A percentile compares a stretch with the other conserved stretches of the same genome.
Conservation (phyloP, 2,888 invertebrate genomes). For the Hecatera dysodea region DNA sequence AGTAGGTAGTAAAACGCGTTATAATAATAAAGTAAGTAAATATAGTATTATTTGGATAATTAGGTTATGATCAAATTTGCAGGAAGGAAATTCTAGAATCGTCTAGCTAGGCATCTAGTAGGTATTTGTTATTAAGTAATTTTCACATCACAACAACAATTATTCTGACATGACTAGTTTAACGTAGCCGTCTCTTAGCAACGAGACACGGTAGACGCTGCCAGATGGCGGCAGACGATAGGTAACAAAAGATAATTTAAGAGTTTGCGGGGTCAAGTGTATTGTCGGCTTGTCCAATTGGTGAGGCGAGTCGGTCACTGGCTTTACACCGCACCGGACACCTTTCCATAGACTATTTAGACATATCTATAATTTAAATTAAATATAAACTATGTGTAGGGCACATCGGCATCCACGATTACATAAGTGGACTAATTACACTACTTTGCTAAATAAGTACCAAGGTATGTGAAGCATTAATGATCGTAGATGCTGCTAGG, state of each 20-base stretch:
- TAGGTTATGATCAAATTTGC: background rate
- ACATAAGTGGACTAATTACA: conserved; percentile 25
- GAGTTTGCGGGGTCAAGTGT: conserved; percentile 87
- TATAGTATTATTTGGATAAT: background rate
- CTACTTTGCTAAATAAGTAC: conserved; percentile 16
- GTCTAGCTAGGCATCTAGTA: background rate
- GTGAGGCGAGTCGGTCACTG: conserved; percentile 85
- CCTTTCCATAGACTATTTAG: conserved; percentile 64
- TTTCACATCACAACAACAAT: conserved; percentile 5
- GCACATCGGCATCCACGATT: conserved; percentile 8
- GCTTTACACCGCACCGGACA: conserved; percentile 74
- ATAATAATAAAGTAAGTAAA: background rate
- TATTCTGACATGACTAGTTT: conserved; percentile 4
- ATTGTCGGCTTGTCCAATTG: conserved; percentile 86
- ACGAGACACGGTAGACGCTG: conserved; percentile 75
- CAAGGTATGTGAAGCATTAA: conserved; percentile 9
- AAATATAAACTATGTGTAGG: background rate
- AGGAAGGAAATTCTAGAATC: background rate
- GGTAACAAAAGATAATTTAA: conserved; percentile 85
- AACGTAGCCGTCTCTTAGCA: conserved; percentile 63
- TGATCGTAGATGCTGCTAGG: background rate
- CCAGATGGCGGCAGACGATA: conserved; percentile 77
- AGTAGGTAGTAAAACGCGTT: background rate
- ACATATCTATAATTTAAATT: background rate
- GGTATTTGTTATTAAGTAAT: conserved; percentile 25